Percentiles rank a stretch among this genome's conserved stretches.
These are phyloP conservation scores for Amphilophus citrinellus DNA, from an alignment of 2,113 vertebrate genomes.

Conservation along the genomic window DNA sequence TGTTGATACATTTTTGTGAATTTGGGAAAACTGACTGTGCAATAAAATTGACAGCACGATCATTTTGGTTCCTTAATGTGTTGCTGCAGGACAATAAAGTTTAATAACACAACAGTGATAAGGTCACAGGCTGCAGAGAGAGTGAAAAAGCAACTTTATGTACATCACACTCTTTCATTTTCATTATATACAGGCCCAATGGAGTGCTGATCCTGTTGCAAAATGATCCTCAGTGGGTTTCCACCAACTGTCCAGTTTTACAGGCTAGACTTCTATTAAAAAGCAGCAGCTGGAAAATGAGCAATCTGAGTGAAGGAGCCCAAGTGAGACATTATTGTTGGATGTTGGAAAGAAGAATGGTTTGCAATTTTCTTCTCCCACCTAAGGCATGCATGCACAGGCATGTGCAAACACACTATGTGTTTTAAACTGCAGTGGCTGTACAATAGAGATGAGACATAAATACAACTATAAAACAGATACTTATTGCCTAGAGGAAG, in stretches of 20 bases:
- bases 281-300: slow-evolving; percentile 78
- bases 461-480: slow-evolving; percentile 30
- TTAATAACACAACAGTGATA: background rate
- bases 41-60: background rate
- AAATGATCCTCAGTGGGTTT: slow-evolving; percentile 50
- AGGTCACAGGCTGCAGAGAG: background rate
- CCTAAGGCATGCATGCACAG: background rate
- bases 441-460: slow-evolving; percentile 15
- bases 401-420: slow-evolving; percentile 21
- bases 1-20: background rate
- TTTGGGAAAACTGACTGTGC: background rate
- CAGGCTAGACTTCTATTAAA: slow-evolving; percentile 68
- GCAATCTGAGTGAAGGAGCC: slow-evolving; percentile 71
- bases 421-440: slow-evolving; percentile 26
- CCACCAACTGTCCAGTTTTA: slow-evolving; percentile 60
- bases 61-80: background rate
- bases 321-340: slow-evolving; percentile 72
- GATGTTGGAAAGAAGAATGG: slow-evolving; percentile 59
- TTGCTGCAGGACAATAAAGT: background rate
- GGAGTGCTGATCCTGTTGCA: slow-evolving; percentile 27
- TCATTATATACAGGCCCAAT: slow-evolving; percentile 27
- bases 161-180: slow-evolving; percentile 20
- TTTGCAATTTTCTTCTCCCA: slow-evolving; percentile 61
- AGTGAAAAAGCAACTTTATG: slow-evolving; percentile 4
- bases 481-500: background rate